Conservation (phyloP, 2,113 vertebrate species). For the Trogon surrucura region DNA sequence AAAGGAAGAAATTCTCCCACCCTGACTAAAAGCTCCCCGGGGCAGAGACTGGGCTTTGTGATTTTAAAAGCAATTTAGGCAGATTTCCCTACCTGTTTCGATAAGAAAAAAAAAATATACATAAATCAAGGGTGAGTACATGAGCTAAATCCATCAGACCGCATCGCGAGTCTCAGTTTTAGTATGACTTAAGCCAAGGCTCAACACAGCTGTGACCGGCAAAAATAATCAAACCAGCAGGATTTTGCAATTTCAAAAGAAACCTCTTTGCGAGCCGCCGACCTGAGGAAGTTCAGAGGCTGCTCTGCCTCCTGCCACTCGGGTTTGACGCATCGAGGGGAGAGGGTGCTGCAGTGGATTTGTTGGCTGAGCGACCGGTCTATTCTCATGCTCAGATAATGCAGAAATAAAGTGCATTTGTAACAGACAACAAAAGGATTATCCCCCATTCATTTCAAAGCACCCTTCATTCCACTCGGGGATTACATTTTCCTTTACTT, state of each 20-base stretch:
- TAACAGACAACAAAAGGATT: slow-evolving; percentile 82
- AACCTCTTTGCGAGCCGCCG: not conserved
- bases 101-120: too few relatives aligned
- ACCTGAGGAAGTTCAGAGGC: slow-evolving; percentile 11
- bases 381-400: slow-evolving; percentile 77
- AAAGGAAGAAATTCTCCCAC: not conserved
- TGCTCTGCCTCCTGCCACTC: not conserved
- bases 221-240: not conserved
- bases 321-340: slow-evolving; percentile 18
- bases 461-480: slow-evolving; percentile 77
- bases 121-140: not conserved
- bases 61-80: slow-evolving; percentile 18
- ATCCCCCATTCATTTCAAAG: slow-evolving; percentile 83
- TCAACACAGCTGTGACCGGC: fast-evolving
- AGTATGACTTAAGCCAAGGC: not conserved
- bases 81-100: not conserved
- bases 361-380: slow-evolving; percentile 59
- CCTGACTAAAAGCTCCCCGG: not conserved
- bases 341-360: slow-evolving; percentile 67
- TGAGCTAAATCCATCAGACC: not conserved
- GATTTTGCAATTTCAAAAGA: slow-evolving; percentile 19
- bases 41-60: not conserved
- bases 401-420: slow-evolving; percentile 81
- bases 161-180: not conserved
- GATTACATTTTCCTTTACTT: slow-evolving; percentile 85